Base-by-base conservation (phyloP, 2,797 vertebrate genomes). In the Myotis daubentonii region DNA sequence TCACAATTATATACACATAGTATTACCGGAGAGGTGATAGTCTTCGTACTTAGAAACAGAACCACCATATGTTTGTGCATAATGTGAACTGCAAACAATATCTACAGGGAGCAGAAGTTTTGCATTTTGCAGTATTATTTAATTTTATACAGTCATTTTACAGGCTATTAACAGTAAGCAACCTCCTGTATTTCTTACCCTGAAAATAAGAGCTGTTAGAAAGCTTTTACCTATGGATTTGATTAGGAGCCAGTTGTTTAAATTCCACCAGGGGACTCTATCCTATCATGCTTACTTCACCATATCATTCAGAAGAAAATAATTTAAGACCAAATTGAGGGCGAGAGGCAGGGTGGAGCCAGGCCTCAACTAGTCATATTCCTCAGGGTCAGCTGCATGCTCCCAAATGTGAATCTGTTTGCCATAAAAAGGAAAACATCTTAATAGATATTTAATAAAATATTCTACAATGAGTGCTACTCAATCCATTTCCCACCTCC, bases 371-470 rank as follows among this genome's bases (percentile, higher is more conserved):
- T 28, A 71, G 44, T 41, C 47, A 60, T 30, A 25, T 17, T 51
- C 87, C 41, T 57, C 28, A 2, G 25, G 33, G 25, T 95, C 44
- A 81, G 13, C 4, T 65, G 23, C 74, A 55, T 36, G 38, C 25
- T 28, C 19, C 76, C 72, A 41, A 38, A 51, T 90, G 25, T 93
- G 68, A 28, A 25, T 16, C 60, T 66, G 10, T 92, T 91, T 60
- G 88, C 75, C 47, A 4, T 53, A 79, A 86, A 90, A 71, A 81
- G 16, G 60, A 28, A 90, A 90, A 87, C 89, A 20, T 17, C 79
- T 60, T 44, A 78, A 57, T 78, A 70, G 19, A 33, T 49, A 81
- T 41, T 80, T 84, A 96, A 53, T 51, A 51, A 66, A 81, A 75
- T 23, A 87, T 55, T 66, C 68, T 76, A 57, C 12, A 89, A 36